phyloP scores from a whole-genome alignment of 2,113 vertebrate species.

The Gymnogyps californianus region DNA sequence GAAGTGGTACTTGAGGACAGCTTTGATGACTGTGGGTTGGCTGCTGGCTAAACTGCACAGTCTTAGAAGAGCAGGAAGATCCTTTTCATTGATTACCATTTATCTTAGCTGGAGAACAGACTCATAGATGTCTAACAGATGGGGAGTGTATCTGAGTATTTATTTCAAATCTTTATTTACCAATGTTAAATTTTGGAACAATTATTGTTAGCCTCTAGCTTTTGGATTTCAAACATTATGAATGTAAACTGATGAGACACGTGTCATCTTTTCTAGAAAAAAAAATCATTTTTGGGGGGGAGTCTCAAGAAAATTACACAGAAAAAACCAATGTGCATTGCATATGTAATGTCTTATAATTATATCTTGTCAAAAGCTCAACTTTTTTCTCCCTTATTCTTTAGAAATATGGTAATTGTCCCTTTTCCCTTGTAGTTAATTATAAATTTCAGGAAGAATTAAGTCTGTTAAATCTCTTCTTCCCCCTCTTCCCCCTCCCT shows the following conservation, averaged over 20 bases:
- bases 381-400: constrained; percentile 71
- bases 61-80: constrained; percentile 43
- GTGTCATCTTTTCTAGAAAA: constrained; percentile 48
- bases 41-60: constrained; percentile 49
- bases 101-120: constrained; percentile 27
- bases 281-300: neutral
- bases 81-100: constrained; percentile 57
- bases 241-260: constrained; percentile 52
- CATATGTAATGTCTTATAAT: constrained; percentile 71
- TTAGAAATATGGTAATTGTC: constrained; percentile 77
- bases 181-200: constrained; percentile 31
- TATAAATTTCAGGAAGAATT: constrained; percentile 80
- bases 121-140: constrained; percentile 35
- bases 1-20: constrained; percentile 63
- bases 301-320: constrained; percentile 48
- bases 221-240: constrained; percentile 15
- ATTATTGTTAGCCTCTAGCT: neutral
- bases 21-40: constrained; percentile 58
- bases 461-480: constrained; percentile 68
- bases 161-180: constrained; percentile 30
- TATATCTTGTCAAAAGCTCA: constrained; percentile 73
- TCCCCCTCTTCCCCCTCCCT: constrained; percentile 23
- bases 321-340: constrained; percentile 60
- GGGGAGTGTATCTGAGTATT: neutral
- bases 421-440: constrained; percentile 75